Percentiles rank a stretch among this genome's conserved stretches.
phyloP scores from a whole-genome alignment of 1,140 invertebrate species.

The Drosophila lacertosa region DNA sequence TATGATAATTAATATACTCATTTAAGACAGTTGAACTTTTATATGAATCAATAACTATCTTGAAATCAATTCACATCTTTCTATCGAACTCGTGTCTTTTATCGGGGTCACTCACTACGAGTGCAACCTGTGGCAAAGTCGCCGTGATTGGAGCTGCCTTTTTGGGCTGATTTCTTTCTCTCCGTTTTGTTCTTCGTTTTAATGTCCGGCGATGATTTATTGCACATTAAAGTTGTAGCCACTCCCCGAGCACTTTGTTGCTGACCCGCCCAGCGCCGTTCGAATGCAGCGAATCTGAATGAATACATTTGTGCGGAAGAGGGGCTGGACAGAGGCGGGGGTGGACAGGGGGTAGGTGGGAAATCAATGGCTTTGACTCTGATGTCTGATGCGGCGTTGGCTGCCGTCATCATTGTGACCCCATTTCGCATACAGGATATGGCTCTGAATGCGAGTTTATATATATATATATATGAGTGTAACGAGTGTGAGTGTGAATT shows the following conservation, averaged over 20 bases:
- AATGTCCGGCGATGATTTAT: constrained; percentile 64
- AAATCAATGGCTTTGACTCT: constrained; percentile 57
- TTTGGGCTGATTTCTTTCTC: constrained; percentile 18
- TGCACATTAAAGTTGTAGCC: constrained; percentile 45
- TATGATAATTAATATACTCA: too few relatives aligned
- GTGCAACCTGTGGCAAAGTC: constrained; percentile 23
- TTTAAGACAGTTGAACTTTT: too few relatives aligned
- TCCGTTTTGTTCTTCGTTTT: constrained; percentile 24
- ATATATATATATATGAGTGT: not conserved
- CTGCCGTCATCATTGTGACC: constrained; percentile 32
- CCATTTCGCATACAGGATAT: constrained; percentile 50
- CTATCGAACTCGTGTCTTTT: not conserved
- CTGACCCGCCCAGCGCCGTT: constrained; percentile 10
- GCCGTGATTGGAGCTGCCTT: not conserved
- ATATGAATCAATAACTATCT: not conserved
- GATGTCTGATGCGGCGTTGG: constrained; percentile 16
- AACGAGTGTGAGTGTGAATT: not conserved
- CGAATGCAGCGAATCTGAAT: constrained; percentile 52
- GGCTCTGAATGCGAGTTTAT: not conserved
- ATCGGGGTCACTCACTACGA: not conserved
- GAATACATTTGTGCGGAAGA: constrained; percentile 20
- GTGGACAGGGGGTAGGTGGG: constrained; percentile 5
- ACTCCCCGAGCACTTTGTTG: constrained; percentile 27
- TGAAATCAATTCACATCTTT: not conserved
- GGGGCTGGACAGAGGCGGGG: not conserved